Evolutionary conservation across 37 sponge, comb jelly and placozoan species (phyloP), one percentile per base, ranked within the genome.

Genomic region (Spongilla lacustris): DNA sequence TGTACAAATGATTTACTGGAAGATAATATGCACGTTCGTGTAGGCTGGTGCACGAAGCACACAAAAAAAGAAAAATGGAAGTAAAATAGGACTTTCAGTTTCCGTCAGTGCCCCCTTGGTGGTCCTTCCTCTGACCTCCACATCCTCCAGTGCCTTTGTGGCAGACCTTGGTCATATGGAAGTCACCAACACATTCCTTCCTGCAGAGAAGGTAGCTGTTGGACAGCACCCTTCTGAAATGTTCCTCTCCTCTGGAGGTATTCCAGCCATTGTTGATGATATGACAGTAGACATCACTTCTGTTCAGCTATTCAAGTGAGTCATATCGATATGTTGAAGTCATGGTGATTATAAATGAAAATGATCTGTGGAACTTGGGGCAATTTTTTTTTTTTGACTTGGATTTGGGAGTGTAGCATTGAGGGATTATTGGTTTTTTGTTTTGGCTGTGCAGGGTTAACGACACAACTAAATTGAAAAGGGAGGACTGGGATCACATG

Each of bases 141-240:
- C 80, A 0, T 58, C 58, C 58, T 58, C 58, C 58, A 58, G 58
- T 58, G 87, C 87, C 67, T 27, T 91, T 25, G 76, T 91, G 19
- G 86, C 79, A 13, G 77, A 91, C 81, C 69, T 91, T 21, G 91
- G 91, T 22, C 50, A 31, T 6, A 38, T 91, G n/a, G 49, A 32
- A 23, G 29, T 91, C 27, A 85, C 76, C 46, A 91, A 91, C 68
- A 76, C 36, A 26, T 86, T 91, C 73, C 28, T 34, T 24, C 58
- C 38, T 23, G 83, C 86, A 4, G 30, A 41, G 28, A 72, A 78
- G 21, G 86, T 58, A 22, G 30, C 25, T 37, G 78, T 37, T 41
- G 71, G 36, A n/a, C 36, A 41, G 30, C 38, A 31, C 58, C 58
- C 58, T 17, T 58, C 68, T 4, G 46, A 27, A 0, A 29, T n/a